A percentile compares a stretch with the other conserved stretches of the same genome.
phyloP scores from a whole-genome alignment of 2,888 invertebrate species.

The Miltochrista miniata region DNA sequence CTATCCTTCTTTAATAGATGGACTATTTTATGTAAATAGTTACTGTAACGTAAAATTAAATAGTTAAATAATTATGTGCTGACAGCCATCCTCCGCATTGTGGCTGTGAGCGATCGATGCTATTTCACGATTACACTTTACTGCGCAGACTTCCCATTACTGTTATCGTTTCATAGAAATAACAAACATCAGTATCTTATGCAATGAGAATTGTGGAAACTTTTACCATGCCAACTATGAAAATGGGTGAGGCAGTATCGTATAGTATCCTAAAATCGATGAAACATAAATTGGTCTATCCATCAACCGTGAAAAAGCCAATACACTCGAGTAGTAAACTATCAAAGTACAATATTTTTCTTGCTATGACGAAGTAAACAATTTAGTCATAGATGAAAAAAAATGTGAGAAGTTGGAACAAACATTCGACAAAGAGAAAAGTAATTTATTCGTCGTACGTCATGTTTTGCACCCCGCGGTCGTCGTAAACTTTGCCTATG shows the following conservation, averaged over 20 bases:
- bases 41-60: too few species aligned
- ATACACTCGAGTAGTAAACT: slow-evolving; percentile 51
- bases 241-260: background rate
- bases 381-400: slow-evolving; percentile 44
- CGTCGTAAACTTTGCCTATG: slow-evolving; percentile 43
- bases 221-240: background rate
- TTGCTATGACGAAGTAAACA: slow-evolving; percentile 45
- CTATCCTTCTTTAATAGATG: too few species aligned
- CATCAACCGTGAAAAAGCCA: slow-evolving; percentile 18
- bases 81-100: too few species aligned
- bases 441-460: slow-evolving; percentile 66
- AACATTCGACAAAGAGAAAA: slow-evolving; percentile 52
- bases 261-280: background rate
- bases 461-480: slow-evolving; percentile 47
- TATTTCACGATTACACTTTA: too few species aligned
- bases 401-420: slow-evolving; percentile 36
- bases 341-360: slow-evolving; percentile 55
- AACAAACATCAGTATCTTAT: too few species aligned
- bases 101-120: too few species aligned
- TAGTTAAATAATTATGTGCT: too few species aligned
- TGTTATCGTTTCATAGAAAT: too few species aligned
- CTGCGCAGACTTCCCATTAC: too few species aligned
- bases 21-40: too few species aligned
- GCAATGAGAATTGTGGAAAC: background rate
- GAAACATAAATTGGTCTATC: background rate